phyloP scores from a whole-genome alignment of 2,113 vertebrate species.

The Ivindomyrus marchei region DNA sequence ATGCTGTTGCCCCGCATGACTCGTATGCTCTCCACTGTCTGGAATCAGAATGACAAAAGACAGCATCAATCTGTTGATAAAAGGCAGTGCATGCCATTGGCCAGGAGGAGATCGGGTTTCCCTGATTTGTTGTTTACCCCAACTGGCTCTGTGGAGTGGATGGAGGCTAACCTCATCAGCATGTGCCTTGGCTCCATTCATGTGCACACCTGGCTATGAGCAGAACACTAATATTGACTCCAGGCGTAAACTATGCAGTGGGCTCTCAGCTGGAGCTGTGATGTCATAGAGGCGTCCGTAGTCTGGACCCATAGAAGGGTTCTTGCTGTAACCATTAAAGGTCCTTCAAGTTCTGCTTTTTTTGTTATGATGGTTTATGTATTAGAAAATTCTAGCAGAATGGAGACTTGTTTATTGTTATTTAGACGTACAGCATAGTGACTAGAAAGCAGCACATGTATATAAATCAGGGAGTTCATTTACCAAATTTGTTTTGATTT shows the following conservation, averaged over 20 bases:
- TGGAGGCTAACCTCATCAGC: conserved; percentile 66
- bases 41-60: conserved; percentile 36
- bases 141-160: conserved; percentile 54
- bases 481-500: conserved; percentile 8
- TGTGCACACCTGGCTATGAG: conserved; percentile 71
- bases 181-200: conserved; percentile 64
- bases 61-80: conserved; percentile 47
- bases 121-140: conserved; percentile 58
- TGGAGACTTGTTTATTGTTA: neutral
- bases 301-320: conserved; percentile 7
- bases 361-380: conserved; percentile 13
- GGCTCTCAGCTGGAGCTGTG: conserved; percentile 30
- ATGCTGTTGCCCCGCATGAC: conserved; percentile 21
- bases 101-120: conserved; percentile 50
- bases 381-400: conserved; percentile 10
- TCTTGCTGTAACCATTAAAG: neutral
- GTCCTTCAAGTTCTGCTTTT: neutral
- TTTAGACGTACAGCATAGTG: neutral
- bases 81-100: conserved; percentile 65
- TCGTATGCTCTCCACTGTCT: neutral
- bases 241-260: conserved; percentile 3
- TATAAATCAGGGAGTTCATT: conserved; percentile 49
- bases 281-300: conserved; percentile 26
- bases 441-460: conserved; percentile 61
- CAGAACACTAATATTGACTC: conserved; percentile 55